Percentiles rank a stretch among this genome's conserved stretches.
phyloP scores from a whole-genome alignment of 2,797 vertebrate genomes.

The Zalophus californianus region DNA sequence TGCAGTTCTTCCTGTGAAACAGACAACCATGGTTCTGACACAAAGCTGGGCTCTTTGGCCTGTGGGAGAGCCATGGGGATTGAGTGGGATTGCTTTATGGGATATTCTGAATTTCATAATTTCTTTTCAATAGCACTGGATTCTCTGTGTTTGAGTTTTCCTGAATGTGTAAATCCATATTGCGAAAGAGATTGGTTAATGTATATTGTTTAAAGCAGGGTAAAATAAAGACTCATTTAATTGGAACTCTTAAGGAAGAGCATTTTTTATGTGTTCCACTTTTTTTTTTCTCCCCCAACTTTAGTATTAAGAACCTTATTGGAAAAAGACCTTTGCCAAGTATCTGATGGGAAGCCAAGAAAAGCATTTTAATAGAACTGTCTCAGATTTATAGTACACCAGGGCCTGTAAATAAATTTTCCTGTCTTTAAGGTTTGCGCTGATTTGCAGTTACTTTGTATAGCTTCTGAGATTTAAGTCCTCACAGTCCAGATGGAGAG shows the following conservation, averaged over 20 bases:
- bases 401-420: conserved; percentile 64
- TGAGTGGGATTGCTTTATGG: not conserved
- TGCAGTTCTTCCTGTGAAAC: not conserved
- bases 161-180: not conserved
- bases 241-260: conserved; percentile 49
- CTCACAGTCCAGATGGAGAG: conserved; percentile 50
- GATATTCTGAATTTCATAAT: not conserved
- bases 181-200: not conserved
- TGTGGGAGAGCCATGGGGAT: not conserved
- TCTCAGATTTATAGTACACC: conserved; percentile 71
- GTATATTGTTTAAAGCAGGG: conserved; percentile 28
- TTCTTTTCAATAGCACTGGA: conserved; percentile 37
- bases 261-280: conserved; percentile 8
- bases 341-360: conserved; percentile 77
- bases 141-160: conserved; percentile 4
- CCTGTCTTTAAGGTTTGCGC: conserved; percentile 77
- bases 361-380: conserved; percentile 78
- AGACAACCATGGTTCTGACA: not conserved
- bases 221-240: conserved; percentile 65
- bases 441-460: conserved; percentile 78
- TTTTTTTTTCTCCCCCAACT: not conserved
- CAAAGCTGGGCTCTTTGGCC: not conserved
- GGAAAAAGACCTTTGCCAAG: conserved; percentile 67
- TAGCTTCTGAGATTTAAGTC: conserved; percentile 70
- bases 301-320: conserved; percentile 80